Percentiles rank a stretch among this genome's conserved stretches.
Conservation (phyloP, 2,797 vertebrate species). For the Epinephelus malabaricus region DNA sequence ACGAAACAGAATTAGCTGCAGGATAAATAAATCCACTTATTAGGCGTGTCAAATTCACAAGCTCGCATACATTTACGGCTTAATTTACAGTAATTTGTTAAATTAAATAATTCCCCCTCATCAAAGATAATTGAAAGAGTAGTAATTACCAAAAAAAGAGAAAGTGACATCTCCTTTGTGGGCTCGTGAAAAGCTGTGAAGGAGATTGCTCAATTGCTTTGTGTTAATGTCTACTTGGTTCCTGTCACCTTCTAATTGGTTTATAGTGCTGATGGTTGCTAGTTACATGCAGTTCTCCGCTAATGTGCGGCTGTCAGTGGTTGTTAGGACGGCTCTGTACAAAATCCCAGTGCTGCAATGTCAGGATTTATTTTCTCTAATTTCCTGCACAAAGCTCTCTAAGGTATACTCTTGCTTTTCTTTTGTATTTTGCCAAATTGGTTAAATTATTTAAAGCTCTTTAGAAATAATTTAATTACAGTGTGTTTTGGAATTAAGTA, state of each 20-base stretch:
- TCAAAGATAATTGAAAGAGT: constrained; percentile 35
- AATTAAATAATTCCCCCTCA: constrained; percentile 22
- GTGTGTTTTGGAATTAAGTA: background rate
- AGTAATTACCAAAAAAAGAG: constrained; percentile 33
- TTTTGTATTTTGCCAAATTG: constrained; percentile 33
- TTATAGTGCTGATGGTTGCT: constrained; percentile 62
- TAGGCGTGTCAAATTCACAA: constrained; percentile 12
- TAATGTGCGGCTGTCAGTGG: constrained; percentile 56
- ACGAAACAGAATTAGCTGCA: background rate
- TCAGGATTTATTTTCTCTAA: constrained; percentile 54
- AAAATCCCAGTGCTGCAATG: constrained; percentile 38
- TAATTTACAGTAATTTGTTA: constrained; percentile 32
- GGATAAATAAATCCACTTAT: constrained; percentile 35
- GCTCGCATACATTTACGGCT: constrained; percentile 10
- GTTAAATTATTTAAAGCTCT: constrained; percentile 41
- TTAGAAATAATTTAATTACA: constrained; percentile 28
- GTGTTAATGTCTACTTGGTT: constrained; percentile 62
- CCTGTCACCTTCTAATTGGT: constrained; percentile 67
- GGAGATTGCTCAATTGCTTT: constrained; percentile 47
- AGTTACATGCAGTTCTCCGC: constrained; percentile 41
- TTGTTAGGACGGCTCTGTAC: constrained; percentile 25
- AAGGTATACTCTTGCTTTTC: constrained; percentile 9
- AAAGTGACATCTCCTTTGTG: constrained; percentile 49
- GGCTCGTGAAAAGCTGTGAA: constrained; percentile 36
- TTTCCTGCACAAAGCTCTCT: constrained; percentile 18